Evolutionary conservation across 1,140 invertebrate genomes (phyloP).

Genomic region (Triops cancriformis): DNA sequence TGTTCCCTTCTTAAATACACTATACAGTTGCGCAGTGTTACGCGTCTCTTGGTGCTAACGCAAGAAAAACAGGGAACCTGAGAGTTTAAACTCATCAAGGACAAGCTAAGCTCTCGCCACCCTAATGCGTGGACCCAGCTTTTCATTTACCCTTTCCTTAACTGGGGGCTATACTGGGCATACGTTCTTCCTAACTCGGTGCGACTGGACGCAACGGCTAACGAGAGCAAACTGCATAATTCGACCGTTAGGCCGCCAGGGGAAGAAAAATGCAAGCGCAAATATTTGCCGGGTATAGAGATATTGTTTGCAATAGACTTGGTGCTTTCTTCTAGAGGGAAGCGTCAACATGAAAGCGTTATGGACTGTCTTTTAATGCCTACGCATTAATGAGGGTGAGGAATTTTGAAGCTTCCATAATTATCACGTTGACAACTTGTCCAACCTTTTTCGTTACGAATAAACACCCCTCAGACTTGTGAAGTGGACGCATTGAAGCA

Average conservation of each 20-base stretch:
- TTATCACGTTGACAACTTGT: not conserved
- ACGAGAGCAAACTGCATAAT: too few species aligned
- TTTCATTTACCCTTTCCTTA: not conserved
- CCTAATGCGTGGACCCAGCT: not conserved
- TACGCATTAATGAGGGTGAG: not conserved
- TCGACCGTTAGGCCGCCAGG: too few species aligned
- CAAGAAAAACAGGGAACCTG: not conserved
- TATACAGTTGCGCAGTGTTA: not conserved
- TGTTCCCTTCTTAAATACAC: not conserved
- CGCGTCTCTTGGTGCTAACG: not conserved
- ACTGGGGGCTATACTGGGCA: not conserved
- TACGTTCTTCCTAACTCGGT: too few species aligned
- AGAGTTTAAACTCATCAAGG: not conserved
- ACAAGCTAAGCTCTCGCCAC: not conserved
- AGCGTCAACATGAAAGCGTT: too few species aligned
- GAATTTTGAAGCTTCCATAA: not conserved
- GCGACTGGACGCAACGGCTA: too few species aligned
- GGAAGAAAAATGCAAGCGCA: too few species aligned
- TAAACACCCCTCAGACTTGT: not conserved
- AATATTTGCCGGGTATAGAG: too few species aligned
- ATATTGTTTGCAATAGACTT: too few species aligned
- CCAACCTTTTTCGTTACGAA: not conserved
- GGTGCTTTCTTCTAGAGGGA: too few species aligned
- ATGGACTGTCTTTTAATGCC: too few species aligned
- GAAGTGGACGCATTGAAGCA: not conserved